phyloP scores from a whole-genome alignment of 2,113 vertebrate genomes.

The Lepisosteus oculatus region DNA sequence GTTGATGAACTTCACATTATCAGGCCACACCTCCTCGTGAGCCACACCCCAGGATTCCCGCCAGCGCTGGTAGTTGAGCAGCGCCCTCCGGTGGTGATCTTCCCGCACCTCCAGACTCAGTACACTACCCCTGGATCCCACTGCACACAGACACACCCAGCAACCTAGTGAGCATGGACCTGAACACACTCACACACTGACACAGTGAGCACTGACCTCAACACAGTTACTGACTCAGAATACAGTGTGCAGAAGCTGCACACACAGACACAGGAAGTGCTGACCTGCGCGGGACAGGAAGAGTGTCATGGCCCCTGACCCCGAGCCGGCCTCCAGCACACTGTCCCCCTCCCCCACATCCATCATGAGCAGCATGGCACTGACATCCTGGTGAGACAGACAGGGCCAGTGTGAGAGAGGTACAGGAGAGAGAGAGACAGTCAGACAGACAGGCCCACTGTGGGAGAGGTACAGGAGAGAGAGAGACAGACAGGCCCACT shows the following conservation, averaged over 20 bases:
- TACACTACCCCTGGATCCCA: conserved; percentile 76
- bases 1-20: conserved; percentile 78
- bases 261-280: conserved; percentile 12
- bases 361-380: conserved; percentile 71
- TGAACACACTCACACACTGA: background rate
- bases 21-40: conserved; percentile 74
- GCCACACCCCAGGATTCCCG: conserved; percentile 69
- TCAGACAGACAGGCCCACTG: too few species aligned
- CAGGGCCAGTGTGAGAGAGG: background rate
- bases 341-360: conserved; percentile 78
- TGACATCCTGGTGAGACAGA: conserved; percentile 62
- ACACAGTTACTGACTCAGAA: background rate
- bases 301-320: conserved; percentile 82
- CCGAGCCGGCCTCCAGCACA: conserved; percentile 82
- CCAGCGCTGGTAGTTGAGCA: conserved; percentile 80
- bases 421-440: background rate
- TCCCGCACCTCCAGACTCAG: conserved; percentile 81
- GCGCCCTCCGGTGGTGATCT: conserved; percentile 74
- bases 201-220: background rate
- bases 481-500: background rate
- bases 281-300: conserved; percentile 90
- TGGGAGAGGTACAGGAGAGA: too few species aligned
- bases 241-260: background rate
- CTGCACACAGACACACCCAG: conserved; percentile 47
- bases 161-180: background rate